Evolutionary conservation across 2,888 invertebrate genomes (phyloP), one percentile per base, ranked within the genome.

Genomic region (Drosophila limbata): DNA sequence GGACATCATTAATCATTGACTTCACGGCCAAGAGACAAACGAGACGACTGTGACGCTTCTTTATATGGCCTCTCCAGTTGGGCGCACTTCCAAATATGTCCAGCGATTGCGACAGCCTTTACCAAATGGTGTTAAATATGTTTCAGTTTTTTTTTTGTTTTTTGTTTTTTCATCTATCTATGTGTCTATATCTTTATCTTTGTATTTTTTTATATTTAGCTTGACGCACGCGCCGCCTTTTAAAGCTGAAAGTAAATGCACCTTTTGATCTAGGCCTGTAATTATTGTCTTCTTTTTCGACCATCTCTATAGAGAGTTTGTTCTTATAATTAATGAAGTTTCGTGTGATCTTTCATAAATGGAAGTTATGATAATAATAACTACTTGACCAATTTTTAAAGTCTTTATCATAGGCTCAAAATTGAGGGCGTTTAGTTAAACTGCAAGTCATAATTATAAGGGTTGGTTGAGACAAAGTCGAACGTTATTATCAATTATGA

Each of bases 271-370:
- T 8, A 59, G 33, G 21, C 37, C 69, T 71, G 44, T 79, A 75
- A 84, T 84, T 84, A 84, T 75, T 57, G 73, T 21, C 15, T 61
- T 50, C 65, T n/a, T 51, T 67, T 66, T 72, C 39, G 13, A 45
- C 52, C 63, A 42, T 60, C 42, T 63, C 9, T 28, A n/a, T 28
- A 39, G 45, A 60, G 63, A 63, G 51, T 63, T 39, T 39, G 13
- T 65, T 52, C 62, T 15, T 73, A 65, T 84, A 74, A 83, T 83
- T 83, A 83, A 87, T 83, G 82, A 74, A 78, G 42, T 76, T 66
- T 72, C 55, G 25, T 28, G 9, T 25, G 69, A 72, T 81, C 72
- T 48, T 55, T 63, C 37, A 48, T 59, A 56, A 67, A 53, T 42
- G 25, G 60, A 11, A 73, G 42, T 25, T 65, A 65, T 69, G 62